Evolutionary conservation across 1,140 invertebrate species (phyloP), one percentile per base, ranked within the genome.

Genomic region (Platyura marginata): DNA sequence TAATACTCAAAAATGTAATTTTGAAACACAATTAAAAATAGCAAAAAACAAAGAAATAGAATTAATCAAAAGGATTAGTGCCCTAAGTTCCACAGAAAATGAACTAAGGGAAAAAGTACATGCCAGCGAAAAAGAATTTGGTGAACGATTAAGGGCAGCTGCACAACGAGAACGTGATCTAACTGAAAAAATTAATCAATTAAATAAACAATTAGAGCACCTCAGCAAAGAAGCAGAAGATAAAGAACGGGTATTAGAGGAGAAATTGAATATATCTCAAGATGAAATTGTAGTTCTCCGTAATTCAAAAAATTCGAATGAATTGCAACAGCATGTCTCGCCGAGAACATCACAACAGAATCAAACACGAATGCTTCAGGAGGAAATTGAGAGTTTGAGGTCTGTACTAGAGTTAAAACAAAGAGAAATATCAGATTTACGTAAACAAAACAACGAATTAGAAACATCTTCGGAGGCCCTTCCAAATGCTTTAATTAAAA

Each of bases 331-430:
- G n/a, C n/a, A n/a, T n/a, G n/a, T n/a, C n/a, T n/a, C n/a, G n/a
- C n/a, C n/a, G n/a, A n/a, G n/a, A n/a, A 36, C 15, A 36, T 25
- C 41, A 36, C 16, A 35, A 42, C 21, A 3, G 21, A 36, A 21
- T 33, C 54, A 60, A 20, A n/a, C 57, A 2, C 59, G 62, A 1
- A 62, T 66, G 3, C 48, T 77, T 16, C 54, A 66, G 34, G 70
- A 70, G 18, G 74, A 87, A 61, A 77, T 81, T 1, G 75, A 81
- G 42, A 85, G 81, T 1, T 56, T 85, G 38, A 68, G 79, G 34
- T 74, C 75, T 18, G 82, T 86, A 0, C 63, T 87, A 5, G 82
- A 85, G 40, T 53, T 85, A 18, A 77, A 79, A 51, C 75, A 76
- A 57, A 69, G 72, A 1, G 81, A 87, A 59, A 69, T 81, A 47